Evolutionary conservation across 2,888 invertebrate species (phyloP).

Genomic region (Mythimna albipuncta): DNA sequence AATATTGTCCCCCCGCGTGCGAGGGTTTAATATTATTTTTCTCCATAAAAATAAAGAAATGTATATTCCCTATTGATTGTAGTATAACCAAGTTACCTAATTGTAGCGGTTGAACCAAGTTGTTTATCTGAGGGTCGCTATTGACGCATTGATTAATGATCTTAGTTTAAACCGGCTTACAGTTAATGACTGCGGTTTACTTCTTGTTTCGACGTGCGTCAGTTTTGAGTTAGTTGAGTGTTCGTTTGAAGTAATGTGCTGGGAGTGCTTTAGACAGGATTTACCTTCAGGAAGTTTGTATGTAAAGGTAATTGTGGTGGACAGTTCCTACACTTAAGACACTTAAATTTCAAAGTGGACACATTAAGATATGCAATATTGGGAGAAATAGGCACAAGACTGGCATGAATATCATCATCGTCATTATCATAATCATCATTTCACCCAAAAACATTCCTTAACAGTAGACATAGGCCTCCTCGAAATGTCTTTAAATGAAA

Average conservation of each 20-base stretch:
- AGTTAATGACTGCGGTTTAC: constrained; percentile 33
- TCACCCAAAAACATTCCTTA: too few species aligned
- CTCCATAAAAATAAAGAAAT: constrained; percentile 4
- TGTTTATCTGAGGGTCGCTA: constrained; percentile 14
- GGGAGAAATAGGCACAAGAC: too few species aligned
- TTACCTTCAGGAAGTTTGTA: background rate
- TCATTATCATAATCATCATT: too few species aligned
- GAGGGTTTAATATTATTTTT: too few species aligned
- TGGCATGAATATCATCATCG: too few species aligned
- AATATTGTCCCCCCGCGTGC: too few species aligned
- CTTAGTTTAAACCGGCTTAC: constrained; percentile 33
- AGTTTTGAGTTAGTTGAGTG: constrained; percentile 10
- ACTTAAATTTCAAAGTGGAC: too few species aligned
- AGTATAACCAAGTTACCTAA: too few species aligned
- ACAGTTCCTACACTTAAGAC: too few species aligned
- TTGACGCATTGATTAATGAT: constrained; percentile 50
- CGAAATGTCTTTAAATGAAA: too few species aligned
- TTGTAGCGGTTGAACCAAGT: constrained; percentile 24
- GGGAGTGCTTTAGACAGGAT: background rate
- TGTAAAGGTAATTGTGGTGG: background rate
- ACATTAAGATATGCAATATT: too few species aligned
- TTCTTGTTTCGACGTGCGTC: constrained; percentile 29
- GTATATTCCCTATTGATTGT: constrained; percentile 26
- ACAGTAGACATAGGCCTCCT: too few species aligned
- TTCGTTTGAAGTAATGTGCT: background rate